Evolutionary conservation across 2,797 vertebrate species (phyloP).

Genomic region (Halcyon chelicuti): DNA sequence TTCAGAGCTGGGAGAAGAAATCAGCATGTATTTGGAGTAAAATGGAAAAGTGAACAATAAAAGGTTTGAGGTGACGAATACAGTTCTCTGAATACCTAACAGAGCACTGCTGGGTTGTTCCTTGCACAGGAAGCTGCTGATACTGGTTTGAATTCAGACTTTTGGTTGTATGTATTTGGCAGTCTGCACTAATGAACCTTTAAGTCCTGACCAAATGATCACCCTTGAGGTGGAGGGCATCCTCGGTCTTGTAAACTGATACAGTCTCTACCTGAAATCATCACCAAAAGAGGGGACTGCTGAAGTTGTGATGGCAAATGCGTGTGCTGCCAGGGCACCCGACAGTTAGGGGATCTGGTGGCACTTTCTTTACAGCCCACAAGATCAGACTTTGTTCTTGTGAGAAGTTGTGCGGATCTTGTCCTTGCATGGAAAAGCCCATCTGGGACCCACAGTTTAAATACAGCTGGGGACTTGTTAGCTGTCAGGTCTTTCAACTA

Average conservation of each 20-base stretch:
- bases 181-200: background rate
- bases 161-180: background rate
- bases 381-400: background rate
- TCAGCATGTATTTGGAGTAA: background rate
- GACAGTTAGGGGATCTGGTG: background rate
- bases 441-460: background rate
- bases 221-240: background rate
- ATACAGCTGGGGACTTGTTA: background rate
- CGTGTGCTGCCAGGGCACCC: background rate
- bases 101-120: background rate
- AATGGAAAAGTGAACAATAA: background rate
- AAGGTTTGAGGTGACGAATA: background rate
- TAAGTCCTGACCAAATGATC: background rate
- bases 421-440: background rate
- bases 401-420: background rate
- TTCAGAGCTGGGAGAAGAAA: background rate
- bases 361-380: background rate
- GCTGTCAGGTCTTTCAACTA: slow-evolving; percentile 5
- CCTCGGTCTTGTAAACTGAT: background rate
- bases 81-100: background rate
- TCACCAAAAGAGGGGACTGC: background rate
- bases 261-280: background rate
- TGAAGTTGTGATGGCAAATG: background rate
- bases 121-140: background rate
- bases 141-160: background rate